These are phyloP conservation scores for Dryobates pubescens DNA, from an alignment of 2,797 vertebrate species.

Conservation along the genomic window DNA sequence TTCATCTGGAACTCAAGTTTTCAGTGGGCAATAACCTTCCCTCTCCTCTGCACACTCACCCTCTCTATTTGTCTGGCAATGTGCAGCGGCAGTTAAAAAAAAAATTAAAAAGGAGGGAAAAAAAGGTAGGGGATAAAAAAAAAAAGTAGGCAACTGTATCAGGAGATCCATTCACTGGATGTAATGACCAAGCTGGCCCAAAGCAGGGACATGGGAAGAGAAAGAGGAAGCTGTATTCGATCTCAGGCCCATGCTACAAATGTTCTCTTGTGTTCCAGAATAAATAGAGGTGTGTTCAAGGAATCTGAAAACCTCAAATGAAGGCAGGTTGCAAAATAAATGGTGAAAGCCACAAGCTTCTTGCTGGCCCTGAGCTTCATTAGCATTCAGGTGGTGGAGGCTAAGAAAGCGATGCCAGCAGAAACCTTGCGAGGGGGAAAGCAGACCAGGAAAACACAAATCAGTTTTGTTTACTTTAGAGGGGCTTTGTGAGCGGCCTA, in stretches of 20 bases:
- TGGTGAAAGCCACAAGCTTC: slow-evolving; percentile 59
- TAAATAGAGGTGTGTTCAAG: slow-evolving; percentile 70
- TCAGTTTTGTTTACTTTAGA: slow-evolving; percentile 61
- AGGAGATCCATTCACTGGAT: slow-evolving; percentile 67
- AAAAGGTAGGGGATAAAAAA: no score
- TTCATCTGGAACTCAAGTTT: slow-evolving; percentile 69
- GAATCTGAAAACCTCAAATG: slow-evolving; percentile 66
- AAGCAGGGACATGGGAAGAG: slow-evolving; percentile 19
- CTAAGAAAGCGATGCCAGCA: slow-evolving; percentile 41
- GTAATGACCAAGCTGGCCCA: slow-evolving; percentile 50
- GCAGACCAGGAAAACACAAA: slow-evolving; percentile 54
- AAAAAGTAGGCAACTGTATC: slow-evolving; percentile 41
- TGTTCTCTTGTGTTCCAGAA: slow-evolving; percentile 67
- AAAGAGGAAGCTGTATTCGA: slow-evolving; percentile 62
- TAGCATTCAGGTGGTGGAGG: slow-evolving; percentile 45
- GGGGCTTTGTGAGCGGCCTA: slow-evolving; percentile 22
- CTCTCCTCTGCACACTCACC: slow-evolving; percentile 39
- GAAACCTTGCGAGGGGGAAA: slow-evolving; percentile 26
- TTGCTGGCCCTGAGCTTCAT: slow-evolving; percentile 50
- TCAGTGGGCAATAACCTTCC: slow-evolving; percentile 20
- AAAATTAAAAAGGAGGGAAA: not conserved
- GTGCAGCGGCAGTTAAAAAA: not conserved
- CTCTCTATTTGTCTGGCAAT: slow-evolving; percentile 38
- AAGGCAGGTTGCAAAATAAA: slow-evolving; percentile 72
- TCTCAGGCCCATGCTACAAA: slow-evolving; percentile 56